Evolutionary conservation across 1,140 invertebrate species (phyloP).

Genomic region (Lineus longissimus): DNA sequence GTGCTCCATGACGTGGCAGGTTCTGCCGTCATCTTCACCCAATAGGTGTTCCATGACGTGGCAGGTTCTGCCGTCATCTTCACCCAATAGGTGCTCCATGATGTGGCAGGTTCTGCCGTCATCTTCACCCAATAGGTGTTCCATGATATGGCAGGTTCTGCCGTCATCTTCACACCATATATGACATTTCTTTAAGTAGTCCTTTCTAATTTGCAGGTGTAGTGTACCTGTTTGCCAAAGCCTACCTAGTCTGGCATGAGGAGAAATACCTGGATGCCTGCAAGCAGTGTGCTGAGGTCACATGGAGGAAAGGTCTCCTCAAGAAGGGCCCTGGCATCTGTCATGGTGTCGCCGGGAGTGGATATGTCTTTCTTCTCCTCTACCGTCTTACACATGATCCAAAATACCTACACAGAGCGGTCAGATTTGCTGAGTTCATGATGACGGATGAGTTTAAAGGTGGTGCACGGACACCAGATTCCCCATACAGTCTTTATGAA

Average conservation of each 20-base stretch:
- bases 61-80: no score
- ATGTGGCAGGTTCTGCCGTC: no score
- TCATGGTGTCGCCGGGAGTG: constrained; percentile 81
- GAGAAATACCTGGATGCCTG: constrained; percentile 69
- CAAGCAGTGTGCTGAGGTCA: constrained; percentile 66
- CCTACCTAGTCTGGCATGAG: constrained; percentile 72
- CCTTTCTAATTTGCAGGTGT: constrained; percentile 60
- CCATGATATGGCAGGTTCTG: no score
- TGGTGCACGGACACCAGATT: constrained; percentile 72
- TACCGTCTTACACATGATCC: constrained; percentile 71
- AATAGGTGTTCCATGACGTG: no score
- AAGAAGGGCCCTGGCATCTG: constrained; percentile 75
- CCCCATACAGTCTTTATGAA: constrained; percentile 79
- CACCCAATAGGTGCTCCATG: no score
- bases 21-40: no score
- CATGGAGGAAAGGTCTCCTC: constrained; percentile 76
- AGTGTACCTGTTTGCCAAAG: constrained; percentile 76
- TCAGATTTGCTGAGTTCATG: constrained; percentile 75
- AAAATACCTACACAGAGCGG: constrained; percentile 70
- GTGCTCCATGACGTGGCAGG: no score
- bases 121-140: no score
- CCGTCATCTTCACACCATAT: no score
- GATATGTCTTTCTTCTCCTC: constrained; percentile 76
- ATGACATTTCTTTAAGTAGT: neutral
- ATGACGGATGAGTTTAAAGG: constrained; percentile 63